phyloP scores from a whole-genome alignment of 1,140 invertebrate species.

The Macrobrachium nipponense region DNA sequence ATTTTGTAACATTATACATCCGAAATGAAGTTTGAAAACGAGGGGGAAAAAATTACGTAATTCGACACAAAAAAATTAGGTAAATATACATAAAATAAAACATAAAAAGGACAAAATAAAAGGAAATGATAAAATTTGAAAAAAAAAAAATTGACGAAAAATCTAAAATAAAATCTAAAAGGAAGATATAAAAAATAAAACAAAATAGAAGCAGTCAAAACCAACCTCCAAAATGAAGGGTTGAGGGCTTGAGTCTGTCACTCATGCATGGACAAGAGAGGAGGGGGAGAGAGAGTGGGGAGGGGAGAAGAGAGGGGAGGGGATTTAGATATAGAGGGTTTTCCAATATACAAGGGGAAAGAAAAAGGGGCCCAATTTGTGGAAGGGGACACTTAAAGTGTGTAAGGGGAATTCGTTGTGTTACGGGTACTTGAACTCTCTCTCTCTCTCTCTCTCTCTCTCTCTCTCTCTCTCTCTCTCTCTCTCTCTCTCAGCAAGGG shows the following conservation, averaged over 20 bases:
- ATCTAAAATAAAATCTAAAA: too few relatives aligned
- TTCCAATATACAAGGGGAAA: conserved; percentile 4
- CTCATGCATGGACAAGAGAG: neutral
- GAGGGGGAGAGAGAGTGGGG: neutral
- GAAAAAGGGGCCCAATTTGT: conserved; percentile 3
- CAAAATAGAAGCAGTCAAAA: neutral
- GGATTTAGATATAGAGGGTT: neutral
- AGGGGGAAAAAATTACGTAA: too few relatives aligned
- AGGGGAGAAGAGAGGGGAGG: neutral
- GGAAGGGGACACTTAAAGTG: neutral
- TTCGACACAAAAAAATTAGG: too few relatives aligned
- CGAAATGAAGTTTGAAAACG: too few relatives aligned
- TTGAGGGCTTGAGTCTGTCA: neutral
- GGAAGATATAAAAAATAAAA: too few relatives aligned
- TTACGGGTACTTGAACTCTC: neutral
- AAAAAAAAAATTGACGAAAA: too few relatives aligned
- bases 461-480: neutral
- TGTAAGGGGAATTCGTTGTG: neutral
- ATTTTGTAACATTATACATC: too few relatives aligned
- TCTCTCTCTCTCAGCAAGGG: neutral
- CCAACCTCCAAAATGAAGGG: neutral
- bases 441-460: conserved; percentile 18
- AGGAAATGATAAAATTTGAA: too few relatives aligned
- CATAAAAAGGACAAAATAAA: too few relatives aligned
- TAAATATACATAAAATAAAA: too few relatives aligned